A percentile compares a stretch with the other conserved stretches of the same genome.
Conservation (phyloP, 2,888 invertebrate species). For the Ectemnius lituratus region DNA sequence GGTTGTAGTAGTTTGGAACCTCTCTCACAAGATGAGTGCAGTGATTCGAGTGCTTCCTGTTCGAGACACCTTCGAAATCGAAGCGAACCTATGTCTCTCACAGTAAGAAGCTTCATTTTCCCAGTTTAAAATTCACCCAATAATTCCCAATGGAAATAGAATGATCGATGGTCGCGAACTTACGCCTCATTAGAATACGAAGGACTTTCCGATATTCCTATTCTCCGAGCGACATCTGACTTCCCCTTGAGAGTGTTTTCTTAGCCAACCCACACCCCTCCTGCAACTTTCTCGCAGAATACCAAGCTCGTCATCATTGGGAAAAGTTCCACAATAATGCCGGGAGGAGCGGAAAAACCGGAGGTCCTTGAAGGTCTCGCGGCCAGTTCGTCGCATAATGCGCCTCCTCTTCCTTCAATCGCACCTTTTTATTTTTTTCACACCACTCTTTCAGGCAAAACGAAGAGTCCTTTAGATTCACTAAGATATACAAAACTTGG, state of each 20-base stretch:
- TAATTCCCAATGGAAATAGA: too few species aligned
- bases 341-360: slow-evolving; percentile 41
- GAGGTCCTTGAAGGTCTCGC: slow-evolving; percentile 48
- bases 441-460: too few species aligned
- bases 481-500: too few species aligned
- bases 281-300: too few species aligned
- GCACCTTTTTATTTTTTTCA: neutral
- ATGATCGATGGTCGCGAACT: too few species aligned
- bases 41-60: slow-evolving; percentile 69
- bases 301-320: slow-evolving; percentile 7
- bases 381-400: slow-evolving; percentile 10
- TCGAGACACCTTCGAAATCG: slow-evolving; percentile 57
- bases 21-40: slow-evolving; percentile 71
- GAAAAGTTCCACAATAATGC: slow-evolving; percentile 3
- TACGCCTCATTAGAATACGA: too few species aligned
- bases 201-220: too few species aligned
- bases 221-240: too few species aligned
- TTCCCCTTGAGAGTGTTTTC: too few species aligned
- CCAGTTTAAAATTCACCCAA: too few species aligned
- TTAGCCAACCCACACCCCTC: too few species aligned
- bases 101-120: slow-evolving; percentile 58
- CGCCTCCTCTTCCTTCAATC: neutral
- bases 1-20: slow-evolving; percentile 70
- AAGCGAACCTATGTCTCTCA: slow-evolving; percentile 72
- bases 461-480: too few species aligned